Evolutionary conservation across 2,797 vertebrate species (phyloP).

Genomic region (Taeniopygia guttata): DNA sequence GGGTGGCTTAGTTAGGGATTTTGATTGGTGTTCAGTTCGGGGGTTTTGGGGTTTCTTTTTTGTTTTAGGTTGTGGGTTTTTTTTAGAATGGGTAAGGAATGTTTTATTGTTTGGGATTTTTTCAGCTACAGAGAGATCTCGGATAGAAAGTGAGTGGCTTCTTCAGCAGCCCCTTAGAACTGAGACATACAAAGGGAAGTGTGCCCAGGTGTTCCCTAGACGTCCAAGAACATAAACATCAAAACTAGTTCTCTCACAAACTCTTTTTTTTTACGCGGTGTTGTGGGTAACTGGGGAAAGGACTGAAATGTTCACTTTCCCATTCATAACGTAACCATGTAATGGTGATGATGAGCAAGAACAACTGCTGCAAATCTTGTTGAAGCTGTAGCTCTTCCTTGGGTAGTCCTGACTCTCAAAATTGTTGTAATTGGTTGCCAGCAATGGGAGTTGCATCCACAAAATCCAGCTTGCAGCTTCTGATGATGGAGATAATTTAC

Average conservation of each 20-base stretch:
- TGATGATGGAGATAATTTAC: neutral
- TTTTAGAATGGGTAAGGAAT: neutral
- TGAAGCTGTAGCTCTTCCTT: neutral
- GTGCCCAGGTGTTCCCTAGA: neutral
- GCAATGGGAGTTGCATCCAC: neutral
- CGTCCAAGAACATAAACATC: neutral
- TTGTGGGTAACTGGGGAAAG: neutral
- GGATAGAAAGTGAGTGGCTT: neutral
- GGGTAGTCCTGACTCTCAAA: neutral
- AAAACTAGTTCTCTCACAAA: neutral
- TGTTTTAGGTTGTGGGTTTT: fast-evolving
- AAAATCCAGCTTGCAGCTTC: neutral
- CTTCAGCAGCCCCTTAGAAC: neutral
- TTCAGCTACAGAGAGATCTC: neutral
- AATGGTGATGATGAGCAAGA: neutral
- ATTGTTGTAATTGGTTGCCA: neutral
- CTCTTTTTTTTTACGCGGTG: neutral
- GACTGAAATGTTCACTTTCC: neutral
- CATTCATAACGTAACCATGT: neutral
- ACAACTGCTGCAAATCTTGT: neutral
- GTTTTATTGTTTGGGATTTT: neutral
- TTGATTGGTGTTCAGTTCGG: neutral
- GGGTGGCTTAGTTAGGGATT: neutral
- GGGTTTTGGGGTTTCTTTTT: neutral
- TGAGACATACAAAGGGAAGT: neutral